Base-by-base conservation (phyloP, 2,888 invertebrate species). In the Chouioia cunea region DNA sequence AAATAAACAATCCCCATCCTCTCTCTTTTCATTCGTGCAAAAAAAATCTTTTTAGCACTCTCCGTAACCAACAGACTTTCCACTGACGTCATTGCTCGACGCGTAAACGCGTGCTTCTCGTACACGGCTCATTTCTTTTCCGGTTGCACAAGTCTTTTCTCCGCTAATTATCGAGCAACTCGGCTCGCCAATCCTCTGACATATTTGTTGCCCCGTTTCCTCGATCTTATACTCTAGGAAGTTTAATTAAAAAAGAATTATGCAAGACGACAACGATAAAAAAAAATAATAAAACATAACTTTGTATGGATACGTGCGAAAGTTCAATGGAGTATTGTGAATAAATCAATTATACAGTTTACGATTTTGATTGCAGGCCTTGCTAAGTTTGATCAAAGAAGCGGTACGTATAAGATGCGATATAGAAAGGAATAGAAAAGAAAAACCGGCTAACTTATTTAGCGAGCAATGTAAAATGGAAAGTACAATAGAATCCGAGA, bases 41-140 rank as follows among this genome's bases (percentile, higher is more conserved):
- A 57, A 50, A 20, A n/a, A 18, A 12, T 18, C 36, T 47, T 22
- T 57, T 20, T 48, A 50, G 18, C 48, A 36, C n/a, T 47, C 46
- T 59, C 18, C 20, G 43, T 44, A 36, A 47, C 47, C 27, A 15
- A 52, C 27, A 15, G 20, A 22, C 23, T 67, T 60, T 54, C 47
- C 27, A 23, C 52, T 47, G 53, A 67, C 44, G 27, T 46, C 53
- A 62, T 43, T 48, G 3, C 59, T 1, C 22, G 27, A 6, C 6
- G 27, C 27, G 27, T 27, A 27, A 27, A 27, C 27, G 27, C n/a
- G 16, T n/a, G n/a, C 16, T 52, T 20, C 20, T 43, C 2, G 10
- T 43, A 3, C 43, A 16, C 65, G 14, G 73, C 73, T 78, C 76
- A 72, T 66, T 79, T 76, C 59, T 75, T 74, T 63, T 75, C 54